Evolutionary conservation across 2,797 vertebrate species (phyloP).

Genomic region (Melopsittacus undulatus): DNA sequence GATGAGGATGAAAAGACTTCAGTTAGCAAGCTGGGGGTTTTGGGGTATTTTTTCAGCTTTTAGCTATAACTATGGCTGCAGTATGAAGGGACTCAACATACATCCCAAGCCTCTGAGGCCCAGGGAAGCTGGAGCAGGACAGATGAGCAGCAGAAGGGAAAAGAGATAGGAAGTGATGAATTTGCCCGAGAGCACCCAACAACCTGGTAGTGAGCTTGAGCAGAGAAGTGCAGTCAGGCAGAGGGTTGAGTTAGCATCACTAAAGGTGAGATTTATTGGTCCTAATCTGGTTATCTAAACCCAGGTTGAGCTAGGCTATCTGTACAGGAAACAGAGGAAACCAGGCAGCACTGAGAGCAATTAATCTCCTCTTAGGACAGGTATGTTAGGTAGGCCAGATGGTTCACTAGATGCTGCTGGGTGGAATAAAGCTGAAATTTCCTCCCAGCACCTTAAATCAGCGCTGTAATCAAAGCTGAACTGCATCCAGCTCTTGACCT

Average conservation of each 20-base stretch:
- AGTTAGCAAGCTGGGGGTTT: rapidly evolving
- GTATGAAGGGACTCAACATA: not conserved
- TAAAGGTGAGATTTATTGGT: not conserved
- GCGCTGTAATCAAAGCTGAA: not conserved
- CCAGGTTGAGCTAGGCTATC: not conserved
- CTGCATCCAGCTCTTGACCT: not conserved
- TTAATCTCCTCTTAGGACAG: not conserved
- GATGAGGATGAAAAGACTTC: not conserved
- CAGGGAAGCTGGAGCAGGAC: too few species aligned
- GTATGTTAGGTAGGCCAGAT: not conserved
- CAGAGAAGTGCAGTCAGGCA: not conserved
- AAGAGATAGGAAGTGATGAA: not conserved
- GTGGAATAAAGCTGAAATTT: not conserved
- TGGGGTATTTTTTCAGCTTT: not conserved
- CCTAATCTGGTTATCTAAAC: not conserved
- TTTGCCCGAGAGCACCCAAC: not conserved
- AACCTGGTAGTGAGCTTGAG: not conserved
- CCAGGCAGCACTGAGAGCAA: not conserved
- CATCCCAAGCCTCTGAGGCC: rapidly evolving
- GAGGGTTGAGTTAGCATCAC: not conserved
- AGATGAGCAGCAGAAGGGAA: not conserved
- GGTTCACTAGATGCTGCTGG: not conserved
- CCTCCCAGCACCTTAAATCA: constrained; percentile 18
- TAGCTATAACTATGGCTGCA: not conserved
- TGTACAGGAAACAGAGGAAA: not conserved